phyloP scores from a whole-genome alignment of 2,888 invertebrate species.

The Venusia cambrica region DNA sequence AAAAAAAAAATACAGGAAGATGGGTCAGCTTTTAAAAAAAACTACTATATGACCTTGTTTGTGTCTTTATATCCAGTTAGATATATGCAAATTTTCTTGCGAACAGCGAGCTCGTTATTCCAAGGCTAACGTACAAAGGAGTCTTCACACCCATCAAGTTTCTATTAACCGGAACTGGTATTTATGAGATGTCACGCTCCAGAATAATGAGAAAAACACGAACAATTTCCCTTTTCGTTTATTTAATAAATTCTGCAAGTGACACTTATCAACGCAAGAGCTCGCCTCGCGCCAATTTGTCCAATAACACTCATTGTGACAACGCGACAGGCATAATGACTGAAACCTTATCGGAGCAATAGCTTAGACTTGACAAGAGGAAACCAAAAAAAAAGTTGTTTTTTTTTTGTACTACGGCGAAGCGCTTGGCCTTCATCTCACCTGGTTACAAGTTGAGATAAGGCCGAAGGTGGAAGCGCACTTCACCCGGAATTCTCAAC shows the following conservation, averaged over 20 bases:
- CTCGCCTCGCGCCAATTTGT: constrained; percentile 21
- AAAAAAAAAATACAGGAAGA: too few species aligned
- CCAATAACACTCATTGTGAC: constrained; percentile 17
- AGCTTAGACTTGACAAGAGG: too few species aligned
- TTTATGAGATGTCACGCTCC: constrained; percentile 26
- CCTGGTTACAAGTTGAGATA: too few species aligned
- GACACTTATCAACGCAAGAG: constrained; percentile 24
- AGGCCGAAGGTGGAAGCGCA: too few species aligned
- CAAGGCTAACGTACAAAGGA: not conserved
- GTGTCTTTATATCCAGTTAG: too few species aligned
- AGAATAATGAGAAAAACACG: constrained; percentile 23
- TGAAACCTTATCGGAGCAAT: constrained; percentile 4
- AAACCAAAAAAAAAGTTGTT: too few species aligned
- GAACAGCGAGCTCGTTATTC: not conserved
- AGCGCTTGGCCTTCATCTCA: too few species aligned
- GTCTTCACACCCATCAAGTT: constrained; percentile 15
- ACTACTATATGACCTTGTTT: too few species aligned
- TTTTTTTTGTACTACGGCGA: too few species aligned
- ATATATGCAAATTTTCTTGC: not conserved
- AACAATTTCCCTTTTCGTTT: constrained; percentile 25
- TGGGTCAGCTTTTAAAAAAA: too few species aligned
- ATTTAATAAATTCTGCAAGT: constrained; percentile 26
- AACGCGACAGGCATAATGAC: constrained; percentile 2
- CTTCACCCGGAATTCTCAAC: too few species aligned
- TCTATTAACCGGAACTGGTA: constrained; percentile 15